Percentiles rank a stretch among this genome's conserved stretches.
phyloP scores from a whole-genome alignment of 2,797 vertebrate species.

The Lagodon rhomboides region DNA sequence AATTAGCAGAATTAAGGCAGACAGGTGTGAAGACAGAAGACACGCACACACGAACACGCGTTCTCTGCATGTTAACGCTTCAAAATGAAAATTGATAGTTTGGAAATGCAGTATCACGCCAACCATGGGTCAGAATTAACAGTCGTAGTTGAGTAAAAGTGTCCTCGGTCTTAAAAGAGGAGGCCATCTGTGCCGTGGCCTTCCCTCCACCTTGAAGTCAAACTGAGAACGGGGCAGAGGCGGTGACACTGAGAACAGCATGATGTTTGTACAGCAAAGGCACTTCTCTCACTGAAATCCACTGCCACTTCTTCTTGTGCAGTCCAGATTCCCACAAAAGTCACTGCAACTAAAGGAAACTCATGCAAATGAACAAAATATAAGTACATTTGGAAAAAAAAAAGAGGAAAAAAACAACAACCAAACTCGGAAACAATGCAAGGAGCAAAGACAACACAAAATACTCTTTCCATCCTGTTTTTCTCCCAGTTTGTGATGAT shows the following conservation, averaged over 20 bases:
- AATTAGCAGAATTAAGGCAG: slow-evolving; percentile 46
- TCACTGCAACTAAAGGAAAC: background rate
- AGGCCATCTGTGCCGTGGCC: background rate
- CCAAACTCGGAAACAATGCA: background rate
- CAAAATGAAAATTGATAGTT: background rate
- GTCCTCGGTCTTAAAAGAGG: background rate
- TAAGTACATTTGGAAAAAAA: background rate
- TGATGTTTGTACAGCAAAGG: background rate
- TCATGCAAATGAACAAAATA: background rate
- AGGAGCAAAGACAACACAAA: background rate
- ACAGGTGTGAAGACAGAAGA: slow-evolving; percentile 47
- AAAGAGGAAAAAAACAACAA: background rate
- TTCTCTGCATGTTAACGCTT: background rate
- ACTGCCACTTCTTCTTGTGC: background rate
- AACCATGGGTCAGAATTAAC: background rate
- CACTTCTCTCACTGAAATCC: background rate
- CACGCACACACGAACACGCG: background rate
- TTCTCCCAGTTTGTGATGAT: too few relatives aligned
- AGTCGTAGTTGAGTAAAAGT: background rate
- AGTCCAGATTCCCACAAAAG: background rate
- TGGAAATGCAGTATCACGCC: background rate
- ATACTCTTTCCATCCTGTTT: background rate
- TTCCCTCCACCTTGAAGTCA: slow-evolving; percentile 1
- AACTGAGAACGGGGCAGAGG: background rate
- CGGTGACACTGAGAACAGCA: background rate